Conservation (phyloP, 2,888 invertebrate species). For the Trachelus stipa region DNA sequence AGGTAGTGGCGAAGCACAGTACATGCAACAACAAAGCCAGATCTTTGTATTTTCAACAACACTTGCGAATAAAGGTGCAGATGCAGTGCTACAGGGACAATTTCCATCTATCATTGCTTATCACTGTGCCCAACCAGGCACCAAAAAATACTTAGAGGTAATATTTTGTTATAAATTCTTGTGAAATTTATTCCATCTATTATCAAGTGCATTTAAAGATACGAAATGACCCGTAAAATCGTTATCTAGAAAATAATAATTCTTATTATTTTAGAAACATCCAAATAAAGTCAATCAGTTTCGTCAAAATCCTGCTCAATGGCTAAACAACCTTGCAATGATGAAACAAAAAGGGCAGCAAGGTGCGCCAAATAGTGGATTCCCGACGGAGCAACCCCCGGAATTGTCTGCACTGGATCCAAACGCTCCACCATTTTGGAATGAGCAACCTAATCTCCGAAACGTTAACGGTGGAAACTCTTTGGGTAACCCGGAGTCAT, state of each 20-base stretch:
- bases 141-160: slow-evolving; percentile 94
- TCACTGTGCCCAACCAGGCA: slow-evolving; percentile 95
- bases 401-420: slow-evolving; percentile 62
- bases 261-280: slow-evolving; percentile 79
- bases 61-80: slow-evolving; percentile 95
- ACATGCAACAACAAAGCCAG: slow-evolving; percentile 96
- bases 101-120: slow-evolving; percentile 93
- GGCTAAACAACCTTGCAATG: slow-evolving; percentile 82
- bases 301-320: slow-evolving; percentile 84
- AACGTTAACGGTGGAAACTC: slow-evolving; percentile 63
- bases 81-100: slow-evolving; percentile 89
- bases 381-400: slow-evolving; percentile 61
- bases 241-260: slow-evolving; percentile 9
- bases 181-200: background rate
- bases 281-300: slow-evolving; percentile 91
- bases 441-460: slow-evolving; percentile 60
- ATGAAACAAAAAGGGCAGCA: slow-evolving; percentile 77
- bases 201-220: background rate
- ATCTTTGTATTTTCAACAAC: slow-evolving; percentile 97
- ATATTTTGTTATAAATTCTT: background rate
- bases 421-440: slow-evolving; percentile 62
- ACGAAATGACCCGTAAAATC: background rate
- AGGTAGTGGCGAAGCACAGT: slow-evolving; percentile 85
- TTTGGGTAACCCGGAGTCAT: slow-evolving; percentile 62
- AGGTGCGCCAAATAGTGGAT: slow-evolving; percentile 67